Evolutionary conservation across 1,140 invertebrate species (phyloP).

Genomic region (Aphis gossypii): DNA sequence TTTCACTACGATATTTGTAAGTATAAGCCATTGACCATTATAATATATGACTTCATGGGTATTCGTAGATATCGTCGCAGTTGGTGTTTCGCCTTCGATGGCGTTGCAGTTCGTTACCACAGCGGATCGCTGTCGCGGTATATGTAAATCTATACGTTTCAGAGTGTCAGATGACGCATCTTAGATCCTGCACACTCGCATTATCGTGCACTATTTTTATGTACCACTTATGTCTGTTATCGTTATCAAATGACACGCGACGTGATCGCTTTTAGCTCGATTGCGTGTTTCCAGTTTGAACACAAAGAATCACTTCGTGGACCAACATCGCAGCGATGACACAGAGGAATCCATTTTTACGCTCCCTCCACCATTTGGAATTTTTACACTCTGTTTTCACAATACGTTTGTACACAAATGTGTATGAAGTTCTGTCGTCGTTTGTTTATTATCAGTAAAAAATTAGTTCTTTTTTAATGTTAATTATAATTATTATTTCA

Average conservation of each 20-base stretch:
- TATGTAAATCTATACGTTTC: background rate
- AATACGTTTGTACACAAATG: no score
- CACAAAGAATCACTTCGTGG: background rate
- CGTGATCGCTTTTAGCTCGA: background rate
- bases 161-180: background rate
- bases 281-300: background rate
- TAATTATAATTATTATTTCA: no score
- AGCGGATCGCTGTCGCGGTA: background rate
- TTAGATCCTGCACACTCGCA: background rate
- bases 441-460: no score
- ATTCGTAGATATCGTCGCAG: background rate
- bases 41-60: background rate
- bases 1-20: background rate
- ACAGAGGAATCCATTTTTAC: no score
- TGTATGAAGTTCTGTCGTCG: no score
- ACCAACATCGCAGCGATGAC: background rate
- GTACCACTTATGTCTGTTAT: background rate
- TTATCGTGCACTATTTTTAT: background rate
- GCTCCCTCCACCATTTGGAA: no score
- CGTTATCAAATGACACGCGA: constrained; percentile 36
- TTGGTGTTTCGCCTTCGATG: background rate
- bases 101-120: background rate
- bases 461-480: no score
- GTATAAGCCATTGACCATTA: background rate
- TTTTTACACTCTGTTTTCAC: no score